Evolutionary conservation across 1,140 invertebrate genomes (phyloP).

Genomic region (Aphidius ervi): DNA sequence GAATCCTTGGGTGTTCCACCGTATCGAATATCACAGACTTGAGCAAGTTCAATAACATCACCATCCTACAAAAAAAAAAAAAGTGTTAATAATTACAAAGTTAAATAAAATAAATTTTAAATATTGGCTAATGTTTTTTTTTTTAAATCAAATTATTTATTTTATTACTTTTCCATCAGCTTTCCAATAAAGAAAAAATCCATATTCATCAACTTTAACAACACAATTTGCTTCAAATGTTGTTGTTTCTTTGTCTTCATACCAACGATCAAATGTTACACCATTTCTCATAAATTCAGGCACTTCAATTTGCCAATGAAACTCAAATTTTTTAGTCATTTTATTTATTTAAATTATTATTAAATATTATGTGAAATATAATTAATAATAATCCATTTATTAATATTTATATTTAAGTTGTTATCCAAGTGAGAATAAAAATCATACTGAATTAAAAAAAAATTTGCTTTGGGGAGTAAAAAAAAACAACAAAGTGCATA

Average conservation of each 20-base stretch:
- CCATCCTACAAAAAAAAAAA: constrained; percentile 71
- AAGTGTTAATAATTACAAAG: constrained; percentile 4
- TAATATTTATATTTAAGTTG: too few relatives aligned
- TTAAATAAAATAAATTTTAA: not conserved
- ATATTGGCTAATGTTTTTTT: constrained; percentile 9
- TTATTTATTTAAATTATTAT: constrained; percentile 14
- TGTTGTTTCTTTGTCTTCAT: constrained; percentile 88
- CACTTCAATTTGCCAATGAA: constrained; percentile 93
- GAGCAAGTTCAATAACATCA: constrained; percentile 91
- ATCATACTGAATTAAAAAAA: too few relatives aligned
- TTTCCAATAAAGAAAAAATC: constrained; percentile 99
- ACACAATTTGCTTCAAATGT: constrained; percentile 82
- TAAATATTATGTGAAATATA: too few relatives aligned
- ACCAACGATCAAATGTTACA: constrained; percentile 88
- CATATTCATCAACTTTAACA: constrained; percentile 96
- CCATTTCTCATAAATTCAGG: constrained; percentile 83
- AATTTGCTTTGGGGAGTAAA: too few relatives aligned
- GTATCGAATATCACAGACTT: constrained; percentile 92
- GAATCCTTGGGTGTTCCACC: constrained; percentile 87
- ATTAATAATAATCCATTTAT: constrained; percentile 1
- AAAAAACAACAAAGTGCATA: too few relatives aligned
- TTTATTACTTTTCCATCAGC: constrained; percentile 83
- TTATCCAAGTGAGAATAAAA: too few relatives aligned
- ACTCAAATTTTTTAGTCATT: constrained; percentile 98
- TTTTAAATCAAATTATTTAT: constrained; percentile 7